Conservation (phyloP, 2,888 invertebrate species). For the Spatulosminthurus flaviceps region DNA sequence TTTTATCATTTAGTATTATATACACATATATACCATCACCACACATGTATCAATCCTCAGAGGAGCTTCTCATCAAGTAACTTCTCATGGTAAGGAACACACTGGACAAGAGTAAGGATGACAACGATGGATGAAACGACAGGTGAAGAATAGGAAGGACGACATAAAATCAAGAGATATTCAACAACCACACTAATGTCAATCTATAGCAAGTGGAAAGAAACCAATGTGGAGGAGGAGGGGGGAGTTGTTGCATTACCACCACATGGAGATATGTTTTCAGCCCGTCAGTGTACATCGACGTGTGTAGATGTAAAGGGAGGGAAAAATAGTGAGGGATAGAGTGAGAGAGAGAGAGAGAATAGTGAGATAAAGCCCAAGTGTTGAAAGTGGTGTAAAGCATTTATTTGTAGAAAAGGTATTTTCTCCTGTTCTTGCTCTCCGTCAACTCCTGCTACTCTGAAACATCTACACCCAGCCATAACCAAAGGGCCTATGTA, state of each 20-base stretch:
- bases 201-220: background rate
- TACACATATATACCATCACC: too few relatives aligned
- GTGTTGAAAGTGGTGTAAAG: conserved; percentile 12
- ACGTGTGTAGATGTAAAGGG: too few relatives aligned
- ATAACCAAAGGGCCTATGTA: background rate
- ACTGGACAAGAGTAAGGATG: background rate
- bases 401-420: conserved; percentile 3
- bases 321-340: background rate
- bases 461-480: background rate
- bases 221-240: too few relatives aligned
- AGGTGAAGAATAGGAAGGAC: background rate
- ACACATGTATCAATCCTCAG: too few relatives aligned
- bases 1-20: too few relatives aligned
- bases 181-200: conserved; percentile 6
- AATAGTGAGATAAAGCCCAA: conserved; percentile 15
- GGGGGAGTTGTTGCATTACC: too few relatives aligned
- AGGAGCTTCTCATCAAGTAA: background rate
- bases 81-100: background rate
- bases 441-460: background rate
- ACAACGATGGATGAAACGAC: background rate
- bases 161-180: background rate
- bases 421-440: conserved; percentile 4
- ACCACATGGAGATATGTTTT: too few relatives aligned
- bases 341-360: background rate
- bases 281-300: too few relatives aligned